phyloP scores from a whole-genome alignment of 1,140 invertebrate genomes.

The Drosophila aff. region DNA sequence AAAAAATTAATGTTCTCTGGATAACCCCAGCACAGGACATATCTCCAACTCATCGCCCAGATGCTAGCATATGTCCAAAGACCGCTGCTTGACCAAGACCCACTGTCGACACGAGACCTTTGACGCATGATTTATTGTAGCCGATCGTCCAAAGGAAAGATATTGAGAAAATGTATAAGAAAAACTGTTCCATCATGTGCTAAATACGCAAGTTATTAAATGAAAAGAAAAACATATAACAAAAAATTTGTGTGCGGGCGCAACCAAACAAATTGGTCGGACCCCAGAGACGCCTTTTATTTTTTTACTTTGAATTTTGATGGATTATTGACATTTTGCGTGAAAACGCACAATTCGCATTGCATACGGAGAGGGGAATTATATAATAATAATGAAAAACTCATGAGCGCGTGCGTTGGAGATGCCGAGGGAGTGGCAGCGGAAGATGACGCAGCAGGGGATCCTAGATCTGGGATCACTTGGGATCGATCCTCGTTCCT shows the following conservation, averaged over 20 bases:
- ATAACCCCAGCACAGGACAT: neutral
- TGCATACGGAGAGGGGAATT: constrained; percentile 43
- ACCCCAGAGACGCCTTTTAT: neutral
- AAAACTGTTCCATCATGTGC: constrained; percentile 77
- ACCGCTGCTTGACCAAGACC: constrained; percentile 24
- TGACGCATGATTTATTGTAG: constrained; percentile 51
- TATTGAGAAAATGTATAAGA: constrained; percentile 23
- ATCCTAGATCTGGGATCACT: constrained; percentile 41
- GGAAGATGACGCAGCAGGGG: constrained; percentile 62
- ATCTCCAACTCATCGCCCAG: constrained; percentile 8
- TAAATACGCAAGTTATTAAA: constrained; percentile 62
- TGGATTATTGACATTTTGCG: constrained; percentile 69
- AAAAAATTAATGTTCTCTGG: neutral
- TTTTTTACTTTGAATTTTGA: constrained; percentile 39
- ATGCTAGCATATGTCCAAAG: constrained; percentile 28
- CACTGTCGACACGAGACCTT: constrained; percentile 52
- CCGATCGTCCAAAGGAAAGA: constrained; percentile 8
- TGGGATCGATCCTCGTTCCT: constrained; percentile 18
- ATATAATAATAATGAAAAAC: constrained; percentile 76
- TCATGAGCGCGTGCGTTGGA: constrained; percentile 55
- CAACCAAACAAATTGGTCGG: constrained; percentile 66
- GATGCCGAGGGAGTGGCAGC: constrained; percentile 31
- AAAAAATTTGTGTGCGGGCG: constrained; percentile 62
- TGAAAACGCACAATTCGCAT: constrained; percentile 74
- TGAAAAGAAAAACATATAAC: constrained; percentile 33